Conservation (phyloP, 2,797 vertebrate species). For the Erethizon dorsatum region DNA sequence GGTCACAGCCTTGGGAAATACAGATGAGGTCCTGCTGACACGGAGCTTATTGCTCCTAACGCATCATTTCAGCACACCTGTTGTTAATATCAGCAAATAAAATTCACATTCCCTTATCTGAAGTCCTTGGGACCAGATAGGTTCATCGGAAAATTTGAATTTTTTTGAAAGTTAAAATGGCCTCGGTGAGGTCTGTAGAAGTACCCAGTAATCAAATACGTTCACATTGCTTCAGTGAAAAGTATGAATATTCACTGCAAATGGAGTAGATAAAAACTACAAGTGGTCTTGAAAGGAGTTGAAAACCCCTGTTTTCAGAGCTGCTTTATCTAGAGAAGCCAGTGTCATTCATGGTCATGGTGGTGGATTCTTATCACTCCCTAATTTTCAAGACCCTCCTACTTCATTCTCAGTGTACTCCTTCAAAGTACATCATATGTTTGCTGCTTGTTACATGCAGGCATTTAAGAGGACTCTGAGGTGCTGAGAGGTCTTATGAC, state of each 20-base stretch:
- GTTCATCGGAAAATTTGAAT: conserved; percentile 5
- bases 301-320: conserved; percentile 13
- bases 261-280: conserved; percentile 8
- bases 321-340: neutral
- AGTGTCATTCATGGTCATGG: fast-evolving
- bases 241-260: neutral
- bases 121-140: conserved; percentile 28
- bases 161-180: conserved; percentile 61
- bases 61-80: neutral
- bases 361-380: neutral
- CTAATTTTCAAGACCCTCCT: neutral
- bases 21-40: neutral
- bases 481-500: neutral
- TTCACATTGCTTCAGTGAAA: conserved; percentile 45
- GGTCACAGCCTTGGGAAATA: neutral
- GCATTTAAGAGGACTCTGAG: neutral
- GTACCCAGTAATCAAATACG: conserved; percentile 26
- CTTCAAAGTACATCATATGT: neutral
- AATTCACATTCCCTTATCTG: neutral
- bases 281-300: neutral
- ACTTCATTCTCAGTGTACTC: neutral
- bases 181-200: conserved; percentile 11
- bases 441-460: neutral
- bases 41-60: neutral
- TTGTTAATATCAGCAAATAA: neutral